Conservation (phyloP, 2,797 vertebrate genomes). For the Gallinago nigripennis region DNA sequence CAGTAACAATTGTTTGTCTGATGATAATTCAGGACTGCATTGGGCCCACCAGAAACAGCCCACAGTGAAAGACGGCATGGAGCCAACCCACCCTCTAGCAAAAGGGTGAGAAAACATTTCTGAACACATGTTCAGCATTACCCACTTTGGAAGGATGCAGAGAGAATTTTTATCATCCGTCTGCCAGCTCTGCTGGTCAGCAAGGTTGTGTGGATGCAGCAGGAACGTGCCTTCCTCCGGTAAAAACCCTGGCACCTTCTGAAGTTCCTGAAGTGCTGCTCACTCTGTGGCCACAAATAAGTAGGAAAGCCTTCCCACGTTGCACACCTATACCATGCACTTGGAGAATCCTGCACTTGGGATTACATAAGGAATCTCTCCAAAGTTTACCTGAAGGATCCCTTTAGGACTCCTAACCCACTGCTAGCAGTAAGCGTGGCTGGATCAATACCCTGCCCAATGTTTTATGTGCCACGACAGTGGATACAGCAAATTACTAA, state of each 20-base stretch:
- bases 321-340: fast-evolving
- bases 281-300: not conserved
- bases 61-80: not conserved
- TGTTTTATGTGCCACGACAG: not conserved
- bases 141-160: not conserved
- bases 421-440: not conserved
- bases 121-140: not conserved
- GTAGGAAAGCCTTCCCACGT: not conserved
- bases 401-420: not conserved
- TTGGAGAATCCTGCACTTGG: not conserved
- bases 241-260: not conserved
- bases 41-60: not conserved
- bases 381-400: not conserved
- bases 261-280: not conserved
- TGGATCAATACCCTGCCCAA: not conserved
- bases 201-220: not conserved
- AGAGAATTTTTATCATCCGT: not conserved
- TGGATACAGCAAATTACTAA: not conserved
- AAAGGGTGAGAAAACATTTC: not conserved
- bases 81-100: not conserved
- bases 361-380: not conserved
- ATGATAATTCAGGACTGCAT: not conserved
- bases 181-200: not conserved
- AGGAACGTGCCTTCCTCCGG: not conserved
- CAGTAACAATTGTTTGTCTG: not conserved